Percentiles rank a stretch among this genome's conserved stretches.
These are phyloP conservation scores for Bovichtus variegatus DNA, from an alignment of 2,797 vertebrate species.

Conservation along the genomic window DNA sequence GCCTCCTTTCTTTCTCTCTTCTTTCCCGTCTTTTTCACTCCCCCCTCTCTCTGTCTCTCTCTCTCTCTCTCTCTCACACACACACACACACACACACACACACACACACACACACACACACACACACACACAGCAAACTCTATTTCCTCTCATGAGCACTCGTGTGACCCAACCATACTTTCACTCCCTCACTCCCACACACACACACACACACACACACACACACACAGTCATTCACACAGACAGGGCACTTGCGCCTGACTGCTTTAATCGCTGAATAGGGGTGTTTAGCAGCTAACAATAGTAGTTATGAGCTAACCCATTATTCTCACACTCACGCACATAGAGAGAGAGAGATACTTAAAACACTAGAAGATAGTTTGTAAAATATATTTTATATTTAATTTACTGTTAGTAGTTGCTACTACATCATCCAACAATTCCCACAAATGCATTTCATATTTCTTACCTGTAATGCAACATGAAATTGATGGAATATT, in stretches of 20 bases:
- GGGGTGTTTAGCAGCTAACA: constrained; percentile 76
- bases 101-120: no score
- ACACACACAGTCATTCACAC: constrained; percentile 22
- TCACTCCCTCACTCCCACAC: no score
- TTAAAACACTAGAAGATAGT: neutral
- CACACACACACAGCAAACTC: no score
- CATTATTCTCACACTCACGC: constrained; percentile 54
- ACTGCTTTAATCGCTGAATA: constrained; percentile 79
- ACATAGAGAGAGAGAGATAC: constrained; percentile 1
- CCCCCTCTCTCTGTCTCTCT: neutral
- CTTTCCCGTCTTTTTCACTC: neutral
- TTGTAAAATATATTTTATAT: neutral
- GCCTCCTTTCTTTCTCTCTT: constrained; percentile 4
- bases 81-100: no score
- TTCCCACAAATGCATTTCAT: neutral
- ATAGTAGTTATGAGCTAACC: constrained; percentile 78
- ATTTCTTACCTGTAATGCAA: neutral
- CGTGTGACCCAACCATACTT: no score
- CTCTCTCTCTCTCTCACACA: neutral
- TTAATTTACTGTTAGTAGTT: neutral
- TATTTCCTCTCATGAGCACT: no score
- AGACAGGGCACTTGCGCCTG: constrained; percentile 64
- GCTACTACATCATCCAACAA: neutral
- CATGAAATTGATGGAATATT: neutral
- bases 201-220: neutral